Evolutionary conservation across 2,797 vertebrate species (phyloP).

Genomic region (Lemur catta): DNA sequence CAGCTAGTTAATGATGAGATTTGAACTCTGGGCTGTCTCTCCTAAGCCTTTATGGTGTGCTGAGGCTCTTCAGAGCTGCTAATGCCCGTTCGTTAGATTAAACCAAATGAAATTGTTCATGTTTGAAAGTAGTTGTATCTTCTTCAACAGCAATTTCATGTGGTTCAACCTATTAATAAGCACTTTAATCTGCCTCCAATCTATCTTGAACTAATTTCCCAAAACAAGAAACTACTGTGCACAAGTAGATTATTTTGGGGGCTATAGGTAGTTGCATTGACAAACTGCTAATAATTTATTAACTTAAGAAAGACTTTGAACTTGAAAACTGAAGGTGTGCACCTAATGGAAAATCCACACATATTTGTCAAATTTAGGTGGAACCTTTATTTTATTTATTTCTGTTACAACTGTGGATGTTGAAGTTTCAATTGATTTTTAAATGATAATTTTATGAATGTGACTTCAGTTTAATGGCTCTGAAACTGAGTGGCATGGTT

Average conservation of each 20-base stretch:
- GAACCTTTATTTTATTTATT: conserved; percentile 22
- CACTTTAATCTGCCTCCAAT: not conserved
- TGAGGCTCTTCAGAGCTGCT: not conserved
- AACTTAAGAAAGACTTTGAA: not conserved
- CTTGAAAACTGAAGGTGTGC: not conserved
- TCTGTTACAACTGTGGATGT: conserved; percentile 11
- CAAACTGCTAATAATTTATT: not conserved
- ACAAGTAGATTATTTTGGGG: not conserved
- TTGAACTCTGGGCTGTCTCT: not conserved
- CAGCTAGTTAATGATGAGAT: not conserved
- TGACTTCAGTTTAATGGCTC: not conserved
- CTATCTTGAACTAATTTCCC: not conserved
- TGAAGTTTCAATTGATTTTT: not conserved
- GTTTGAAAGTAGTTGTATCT: not conserved
- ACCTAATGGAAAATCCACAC: not conserved
- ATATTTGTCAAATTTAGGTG: not conserved
- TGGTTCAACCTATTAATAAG: not conserved
- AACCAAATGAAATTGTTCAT: not conserved
- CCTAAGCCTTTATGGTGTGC: not conserved
- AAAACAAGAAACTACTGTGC: not conserved
- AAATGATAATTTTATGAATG: not conserved
- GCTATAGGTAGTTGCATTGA: not conserved
- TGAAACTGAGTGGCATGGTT: not conserved
- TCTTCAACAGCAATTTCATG: not conserved
- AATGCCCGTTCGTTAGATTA: not conserved